Percentiles rank a stretch among this genome's conserved stretches.
phyloP scores from a whole-genome alignment of 2,797 vertebrate genomes.

The Mus caroli region DNA sequence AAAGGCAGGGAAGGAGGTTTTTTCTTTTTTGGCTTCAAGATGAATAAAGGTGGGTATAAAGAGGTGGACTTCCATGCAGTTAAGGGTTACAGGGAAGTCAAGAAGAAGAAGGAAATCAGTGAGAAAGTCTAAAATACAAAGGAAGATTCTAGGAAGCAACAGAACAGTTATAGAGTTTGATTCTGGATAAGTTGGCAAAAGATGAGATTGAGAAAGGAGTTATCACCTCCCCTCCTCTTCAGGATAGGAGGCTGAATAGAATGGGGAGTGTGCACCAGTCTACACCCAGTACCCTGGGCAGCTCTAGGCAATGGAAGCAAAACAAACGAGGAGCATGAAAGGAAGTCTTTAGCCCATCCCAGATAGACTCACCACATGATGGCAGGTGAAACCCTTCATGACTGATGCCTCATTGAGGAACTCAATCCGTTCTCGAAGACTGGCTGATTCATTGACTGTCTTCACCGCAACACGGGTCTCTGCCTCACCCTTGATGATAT shows the following conservation, averaged over 20 bases:
- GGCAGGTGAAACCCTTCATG: conserved; percentile 99
- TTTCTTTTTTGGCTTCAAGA: neutral
- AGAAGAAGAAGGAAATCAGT: neutral
- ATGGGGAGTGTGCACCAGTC: neutral
- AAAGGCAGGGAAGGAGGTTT: neutral
- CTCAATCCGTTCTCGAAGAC: conserved; percentile 97
- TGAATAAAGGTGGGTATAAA: neutral
- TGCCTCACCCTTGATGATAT: conserved; percentile 96
- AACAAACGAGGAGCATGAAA: rapidly evolving
- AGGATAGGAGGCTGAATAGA: no score
- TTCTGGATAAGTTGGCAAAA: neutral
- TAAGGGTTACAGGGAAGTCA: neutral
- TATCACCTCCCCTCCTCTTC: no score
- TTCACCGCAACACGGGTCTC: conserved; percentile 96
- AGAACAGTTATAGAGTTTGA: neutral
- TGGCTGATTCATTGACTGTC: conserved; percentile 97
- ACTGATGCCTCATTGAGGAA: conserved; percentile 99
- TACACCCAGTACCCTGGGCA: neutral
- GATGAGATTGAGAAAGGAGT: neutral
- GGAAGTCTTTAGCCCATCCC: neutral
- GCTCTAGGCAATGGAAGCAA: neutral
- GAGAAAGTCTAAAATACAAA: neutral
- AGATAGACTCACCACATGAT: conserved; percentile 95
- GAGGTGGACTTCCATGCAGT: rapidly evolving
- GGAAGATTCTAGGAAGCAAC: neutral